A percentile compares a stretch with the other conserved stretches of the same genome.
phyloP scores from a whole-genome alignment of 2,888 invertebrate genomes.

The Drosophila neonasuta region DNA sequence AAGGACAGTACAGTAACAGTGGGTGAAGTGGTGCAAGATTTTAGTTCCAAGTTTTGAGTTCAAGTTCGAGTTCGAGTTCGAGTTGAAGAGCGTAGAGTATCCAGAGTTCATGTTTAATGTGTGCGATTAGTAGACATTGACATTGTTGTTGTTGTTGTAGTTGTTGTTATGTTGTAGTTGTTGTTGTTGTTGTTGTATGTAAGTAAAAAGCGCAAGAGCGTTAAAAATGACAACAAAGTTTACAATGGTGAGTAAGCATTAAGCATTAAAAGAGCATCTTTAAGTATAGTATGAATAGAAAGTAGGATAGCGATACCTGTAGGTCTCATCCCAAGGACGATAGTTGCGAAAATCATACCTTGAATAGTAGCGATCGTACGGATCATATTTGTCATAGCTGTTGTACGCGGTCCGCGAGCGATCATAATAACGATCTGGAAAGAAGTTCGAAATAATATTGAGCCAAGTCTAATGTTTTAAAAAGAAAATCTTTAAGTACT shows the following conservation, averaged over 20 bases:
- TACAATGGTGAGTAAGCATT: constrained; percentile 15
- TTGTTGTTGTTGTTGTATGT: constrained; percentile 67
- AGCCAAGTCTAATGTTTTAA: too few relatives aligned
- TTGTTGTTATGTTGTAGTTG: constrained; percentile 32
- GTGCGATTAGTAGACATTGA: constrained; percentile 53
- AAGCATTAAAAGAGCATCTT: constrained; percentile 1
- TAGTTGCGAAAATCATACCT: constrained; percentile 82
- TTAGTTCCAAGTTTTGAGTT: constrained; percentile 36
- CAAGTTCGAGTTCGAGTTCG: constrained; percentile 19
- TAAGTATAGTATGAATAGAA: background rate
- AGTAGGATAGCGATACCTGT: constrained; percentile 79
- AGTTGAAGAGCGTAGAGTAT: constrained; percentile 42
- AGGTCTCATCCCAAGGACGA: constrained; percentile 82
- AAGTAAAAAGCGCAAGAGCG: constrained; percentile 68
- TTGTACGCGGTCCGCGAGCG: constrained; percentile 64
- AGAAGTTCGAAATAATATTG: background rate
- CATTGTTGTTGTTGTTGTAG: constrained; percentile 35
- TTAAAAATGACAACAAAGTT: constrained; percentile 41
- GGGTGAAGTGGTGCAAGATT: constrained; percentile 48
- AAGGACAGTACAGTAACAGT: constrained; percentile 20
- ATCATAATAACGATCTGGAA: constrained; percentile 79
- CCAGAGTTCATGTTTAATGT: constrained; percentile 62
- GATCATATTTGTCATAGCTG: constrained; percentile 72
- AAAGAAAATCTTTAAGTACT: background rate
- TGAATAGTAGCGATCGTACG: constrained; percentile 80